Base-by-base conservation (phyloP, 2,888 invertebrate species). In the Tipula confusa region DNA sequence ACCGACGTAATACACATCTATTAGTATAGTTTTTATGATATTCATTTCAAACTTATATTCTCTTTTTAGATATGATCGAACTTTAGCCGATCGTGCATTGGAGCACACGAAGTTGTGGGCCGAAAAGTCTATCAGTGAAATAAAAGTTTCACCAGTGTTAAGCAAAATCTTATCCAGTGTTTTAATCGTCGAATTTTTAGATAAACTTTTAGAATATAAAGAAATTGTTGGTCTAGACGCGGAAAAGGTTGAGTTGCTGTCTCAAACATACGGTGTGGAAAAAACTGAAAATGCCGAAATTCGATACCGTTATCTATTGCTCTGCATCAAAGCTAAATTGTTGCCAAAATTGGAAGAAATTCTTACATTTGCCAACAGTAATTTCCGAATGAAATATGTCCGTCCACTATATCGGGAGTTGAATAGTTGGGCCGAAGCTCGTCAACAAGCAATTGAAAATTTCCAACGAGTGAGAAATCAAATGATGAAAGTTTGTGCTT, bases 381-480 rank as follows among this genome's bases (percentile, higher is more conserved):
- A 96, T 87, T 98, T 98, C 38, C 92, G 98, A 83, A 96, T 98
- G 95, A 98, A 98, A 89, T 98, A 93, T 89, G 94, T 96, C 1
- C 92, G 96, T 36, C 97, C 98, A 1, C 91, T 98, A 82, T 98
- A 97, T 89, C 93, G 95, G 85, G 96, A 96, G 87, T 90, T 97
- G 84, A 95, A 94, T 86, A 91, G 90, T 0, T 97, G 97, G 97
- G 93, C 94, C 84, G 92, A 92, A 28, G 92, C 93, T 0, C 91
- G 95, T 84, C 89, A 91, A 1, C 88, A 87, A 85, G 94, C 97
- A 0, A 91, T 97, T 82, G 91, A 93, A 31, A 95, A 94, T 86
- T 97, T 95, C 90, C 88, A 93, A 79, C 89, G 91, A 79, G 92
- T 95, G 85, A 93, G 93, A 87, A 89, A 92, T 82, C 91, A 92